Percentiles rank a stretch among this genome's conserved stretches.
Evolutionary conservation across 23 tunicate genomes (phyloP).

Genomic region (Clavelina lepadiformis): DNA sequence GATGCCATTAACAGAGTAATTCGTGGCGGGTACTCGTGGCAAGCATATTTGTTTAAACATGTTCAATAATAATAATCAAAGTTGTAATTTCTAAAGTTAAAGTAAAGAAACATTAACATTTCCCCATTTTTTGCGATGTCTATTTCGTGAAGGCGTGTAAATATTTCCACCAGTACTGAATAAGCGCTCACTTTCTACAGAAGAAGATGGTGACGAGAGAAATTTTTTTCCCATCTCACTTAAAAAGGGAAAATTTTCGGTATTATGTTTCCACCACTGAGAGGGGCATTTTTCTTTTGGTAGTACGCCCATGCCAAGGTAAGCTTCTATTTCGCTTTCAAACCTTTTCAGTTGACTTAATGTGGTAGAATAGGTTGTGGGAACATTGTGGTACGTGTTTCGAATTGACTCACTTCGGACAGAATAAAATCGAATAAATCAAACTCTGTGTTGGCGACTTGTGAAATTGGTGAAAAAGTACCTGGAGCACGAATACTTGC

Average conservation of each 20-base stretch:
- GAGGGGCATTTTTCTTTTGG: constrained; percentile 2
- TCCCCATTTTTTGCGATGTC: constrained; percentile 10
- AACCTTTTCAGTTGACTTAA: constrained; percentile 5
- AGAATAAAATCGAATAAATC: constrained; percentile 14
- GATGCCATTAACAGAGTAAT: too few species aligned
- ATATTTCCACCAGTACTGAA: constrained; percentile 23
- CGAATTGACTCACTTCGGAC: background rate
- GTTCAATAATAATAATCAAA: constrained; percentile 10
- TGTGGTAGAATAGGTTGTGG: background rate
- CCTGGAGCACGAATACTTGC: background rate
- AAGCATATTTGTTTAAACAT: too few species aligned
- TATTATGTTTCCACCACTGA: constrained; percentile 22
- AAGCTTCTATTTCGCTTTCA: background rate
- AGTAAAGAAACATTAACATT: constrained; percentile 19
- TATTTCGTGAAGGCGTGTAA: constrained; percentile 12
- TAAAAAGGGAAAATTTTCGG: constrained; percentile 2
- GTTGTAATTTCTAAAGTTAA: background rate
- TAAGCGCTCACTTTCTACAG: constrained; percentile 25
- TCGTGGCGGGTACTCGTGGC: too few species aligned
- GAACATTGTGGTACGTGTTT: background rate
- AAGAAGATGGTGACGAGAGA: constrained; percentile 18
- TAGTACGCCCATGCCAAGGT: background rate
- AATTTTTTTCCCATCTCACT: constrained; percentile 1
- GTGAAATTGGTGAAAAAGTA: constrained; percentile 5
- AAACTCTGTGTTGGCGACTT: constrained; percentile 9